phyloP scores from a whole-genome alignment of 92 coral and sea anemone genomes.

The Paragorgia papillata region DNA sequence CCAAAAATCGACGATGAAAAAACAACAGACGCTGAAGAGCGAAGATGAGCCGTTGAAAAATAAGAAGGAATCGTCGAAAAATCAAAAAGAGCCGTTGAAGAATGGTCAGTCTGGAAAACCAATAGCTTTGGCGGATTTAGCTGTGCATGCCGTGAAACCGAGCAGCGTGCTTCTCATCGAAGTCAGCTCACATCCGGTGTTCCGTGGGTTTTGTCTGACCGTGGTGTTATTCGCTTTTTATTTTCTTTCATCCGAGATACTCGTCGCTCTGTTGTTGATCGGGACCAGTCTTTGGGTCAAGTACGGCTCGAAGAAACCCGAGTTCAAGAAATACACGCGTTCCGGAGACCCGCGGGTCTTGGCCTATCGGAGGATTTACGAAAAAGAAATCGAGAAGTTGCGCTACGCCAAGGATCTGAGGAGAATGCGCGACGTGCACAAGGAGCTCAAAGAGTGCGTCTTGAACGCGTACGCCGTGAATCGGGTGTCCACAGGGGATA shows the following conservation, averaged over 20 bases:
- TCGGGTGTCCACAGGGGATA: constrained; percentile 45
- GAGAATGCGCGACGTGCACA: constrained; percentile 34
- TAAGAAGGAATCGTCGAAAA: too few relatives aligned
- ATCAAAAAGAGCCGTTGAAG: too few relatives aligned
- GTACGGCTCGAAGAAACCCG: constrained; percentile 37
- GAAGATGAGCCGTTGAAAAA: too few relatives aligned
- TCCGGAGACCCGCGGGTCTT: constrained; percentile 34
- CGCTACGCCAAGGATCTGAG: constrained; percentile 37
- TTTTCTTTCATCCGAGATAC: constrained; percentile 12
- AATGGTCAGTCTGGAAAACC: too few relatives aligned
- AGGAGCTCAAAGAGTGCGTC: constrained; percentile 27
- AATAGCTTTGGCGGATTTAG: background rate
- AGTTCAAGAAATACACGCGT: constrained; percentile 46
- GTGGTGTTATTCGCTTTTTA: constrained; percentile 25
- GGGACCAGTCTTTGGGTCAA: constrained; percentile 34
- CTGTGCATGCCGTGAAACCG: background rate
- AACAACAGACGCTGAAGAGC: too few relatives aligned
- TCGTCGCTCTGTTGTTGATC: constrained; percentile 14
- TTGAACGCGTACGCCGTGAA: constrained; percentile 41
- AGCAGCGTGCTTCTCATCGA: constrained; percentile 5
- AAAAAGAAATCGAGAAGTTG: constrained; percentile 30
- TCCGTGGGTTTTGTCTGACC: constrained; percentile 28
- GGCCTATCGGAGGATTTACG: constrained; percentile 28
- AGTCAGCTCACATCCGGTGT: constrained; percentile 22
- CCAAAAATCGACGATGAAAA: background rate